Conservation (phyloP, 2,797 vertebrate genomes). For the Morelia viridis region DNA sequence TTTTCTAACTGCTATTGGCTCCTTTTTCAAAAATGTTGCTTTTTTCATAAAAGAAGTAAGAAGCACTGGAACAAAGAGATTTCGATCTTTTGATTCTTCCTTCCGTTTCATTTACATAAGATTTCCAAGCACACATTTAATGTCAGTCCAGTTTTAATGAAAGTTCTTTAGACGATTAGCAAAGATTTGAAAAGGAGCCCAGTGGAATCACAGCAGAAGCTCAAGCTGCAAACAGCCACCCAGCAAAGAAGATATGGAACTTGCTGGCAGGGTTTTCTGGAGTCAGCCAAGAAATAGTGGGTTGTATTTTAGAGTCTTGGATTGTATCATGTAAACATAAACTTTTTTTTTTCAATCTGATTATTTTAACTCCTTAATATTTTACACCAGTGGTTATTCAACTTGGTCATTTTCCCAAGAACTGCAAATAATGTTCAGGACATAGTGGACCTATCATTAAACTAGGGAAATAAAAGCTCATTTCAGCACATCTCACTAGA, state of each 20-base stretch:
- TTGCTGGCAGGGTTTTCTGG: conserved; percentile 55
- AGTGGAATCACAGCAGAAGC: conserved; percentile 64
- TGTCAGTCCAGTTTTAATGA: conserved; percentile 69
- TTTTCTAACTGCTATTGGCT: neutral
- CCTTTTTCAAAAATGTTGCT: neutral
- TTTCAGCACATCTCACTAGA: neutral
- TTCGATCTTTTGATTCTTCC: conserved; percentile 65
- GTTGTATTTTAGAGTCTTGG: conserved; percentile 26
- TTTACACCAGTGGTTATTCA: conserved; percentile 17
- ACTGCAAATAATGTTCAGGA: neutral
- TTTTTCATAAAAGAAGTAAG: neutral
- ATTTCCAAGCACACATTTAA: conserved; percentile 64
- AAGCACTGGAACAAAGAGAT: conserved; percentile 30
- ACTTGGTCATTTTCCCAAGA: neutral
- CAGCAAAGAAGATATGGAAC: conserved; percentile 60
- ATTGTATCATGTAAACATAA: neutral
- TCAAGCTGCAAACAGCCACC: conserved; percentile 65
- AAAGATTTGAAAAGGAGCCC: conserved; percentile 71
- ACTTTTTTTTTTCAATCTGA: neutral
- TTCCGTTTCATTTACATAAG: conserved; percentile 69
- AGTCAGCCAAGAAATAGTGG: conserved; percentile 39
- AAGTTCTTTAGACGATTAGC: conserved; percentile 72
- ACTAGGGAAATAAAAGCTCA: neutral
- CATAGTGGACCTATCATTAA: neutral
- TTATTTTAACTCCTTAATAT: conserved; percentile 32